A percentile compares a stretch with the other conserved stretches of the same genome.
Conservation (phyloP, 2,888 invertebrate genomes). For the Phytoseiulus persimilis region DNA sequence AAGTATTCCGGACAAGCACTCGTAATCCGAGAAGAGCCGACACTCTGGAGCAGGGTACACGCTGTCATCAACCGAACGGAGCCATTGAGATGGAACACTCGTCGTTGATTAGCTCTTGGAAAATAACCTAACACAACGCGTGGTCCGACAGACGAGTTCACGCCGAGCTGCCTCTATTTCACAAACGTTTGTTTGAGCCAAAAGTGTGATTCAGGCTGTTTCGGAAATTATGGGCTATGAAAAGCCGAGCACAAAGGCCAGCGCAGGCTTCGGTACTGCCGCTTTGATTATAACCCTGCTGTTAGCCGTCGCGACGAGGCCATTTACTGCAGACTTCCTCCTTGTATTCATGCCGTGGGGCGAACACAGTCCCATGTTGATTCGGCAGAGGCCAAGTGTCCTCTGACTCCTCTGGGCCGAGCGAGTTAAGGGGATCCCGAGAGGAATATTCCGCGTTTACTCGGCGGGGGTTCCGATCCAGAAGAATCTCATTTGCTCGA, state of each 20-base stretch:
- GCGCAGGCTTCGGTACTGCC: background rate
- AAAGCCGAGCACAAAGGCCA: background rate
- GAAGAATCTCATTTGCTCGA: too few species aligned
- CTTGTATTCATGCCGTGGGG: background rate
- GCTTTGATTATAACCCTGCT: background rate
- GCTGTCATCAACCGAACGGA: too few species aligned
- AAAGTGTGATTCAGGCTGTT: background rate
- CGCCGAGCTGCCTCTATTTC: background rate
- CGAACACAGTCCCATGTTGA: background rate
- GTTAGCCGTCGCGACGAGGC: background rate
- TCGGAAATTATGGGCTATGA: background rate
- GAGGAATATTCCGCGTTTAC: too few species aligned
- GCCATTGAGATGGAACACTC: too few species aligned
- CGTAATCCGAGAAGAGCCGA: too few species aligned
- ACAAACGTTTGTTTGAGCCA: background rate
- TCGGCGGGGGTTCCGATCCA: too few species aligned
- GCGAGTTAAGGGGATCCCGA: too few species aligned
- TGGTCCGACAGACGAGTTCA: background rate
- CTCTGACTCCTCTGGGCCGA: background rate
- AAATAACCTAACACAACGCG: too few species aligned
- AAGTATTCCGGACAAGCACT: too few species aligned
- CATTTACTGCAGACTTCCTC: background rate
- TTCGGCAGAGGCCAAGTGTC: background rate
- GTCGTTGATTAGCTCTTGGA: too few species aligned
- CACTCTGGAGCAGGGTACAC: too few species aligned